These are phyloP conservation scores for Rostratula benghalensis DNA, from an alignment of 2,113 vertebrate species.

Conservation along the genomic window DNA sequence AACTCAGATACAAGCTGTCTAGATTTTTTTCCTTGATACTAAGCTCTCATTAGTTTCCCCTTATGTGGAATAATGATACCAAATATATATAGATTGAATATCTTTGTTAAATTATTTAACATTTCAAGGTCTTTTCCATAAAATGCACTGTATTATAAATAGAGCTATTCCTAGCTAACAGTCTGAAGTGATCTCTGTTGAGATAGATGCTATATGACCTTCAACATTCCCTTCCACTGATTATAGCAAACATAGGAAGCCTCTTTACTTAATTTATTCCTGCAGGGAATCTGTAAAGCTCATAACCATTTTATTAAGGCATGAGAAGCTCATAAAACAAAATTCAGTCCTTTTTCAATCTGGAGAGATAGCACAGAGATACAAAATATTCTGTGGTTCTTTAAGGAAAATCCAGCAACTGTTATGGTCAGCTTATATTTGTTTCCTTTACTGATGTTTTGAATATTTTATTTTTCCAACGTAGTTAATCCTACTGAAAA, in stretches of 20 bases:
- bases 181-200: neutral
- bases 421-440: constrained; percentile 2
- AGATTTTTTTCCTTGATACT: neutral
- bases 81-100: neutral
- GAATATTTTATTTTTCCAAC: constrained; percentile 49
- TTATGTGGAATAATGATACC: neutral
- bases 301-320: neutral
- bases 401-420: neutral
- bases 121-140: neutral
- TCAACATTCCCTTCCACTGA: constrained; percentile 26
- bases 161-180: neutral
- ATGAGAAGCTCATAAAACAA: neutral
- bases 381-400: constrained; percentile 23
- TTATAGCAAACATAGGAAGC: neutral
- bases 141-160: neutral
- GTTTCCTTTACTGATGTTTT: constrained; percentile 46
- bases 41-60: neutral
- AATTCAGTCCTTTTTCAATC: neutral
- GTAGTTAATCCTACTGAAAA: constrained; percentile 37
- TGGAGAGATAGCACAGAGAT: neutral
- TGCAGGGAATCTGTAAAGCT: neutral
- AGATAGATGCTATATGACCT: neutral
- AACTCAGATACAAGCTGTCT: neutral
- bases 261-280: neutral
- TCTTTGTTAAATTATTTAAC: neutral